Evolutionary conservation across 2,113 vertebrate genomes (phyloP).

Genomic region (Neogale vison): DNA sequence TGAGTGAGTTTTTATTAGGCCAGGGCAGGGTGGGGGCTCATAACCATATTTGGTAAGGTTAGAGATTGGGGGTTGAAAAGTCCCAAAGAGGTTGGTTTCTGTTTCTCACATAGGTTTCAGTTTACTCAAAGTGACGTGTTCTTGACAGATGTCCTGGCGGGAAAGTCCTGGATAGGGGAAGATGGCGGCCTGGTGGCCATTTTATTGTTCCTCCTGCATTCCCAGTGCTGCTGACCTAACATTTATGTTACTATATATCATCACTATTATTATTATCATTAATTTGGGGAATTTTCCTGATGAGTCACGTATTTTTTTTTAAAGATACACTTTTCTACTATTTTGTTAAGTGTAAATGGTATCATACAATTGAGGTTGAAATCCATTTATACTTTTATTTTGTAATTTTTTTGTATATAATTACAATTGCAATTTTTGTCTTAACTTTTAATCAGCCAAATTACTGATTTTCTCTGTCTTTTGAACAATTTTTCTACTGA

Average conservation of each 20-base stretch:
- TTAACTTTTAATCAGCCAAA: neutral
- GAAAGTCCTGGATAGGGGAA: too few relatives aligned
- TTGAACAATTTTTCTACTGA: neutral
- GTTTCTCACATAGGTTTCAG: too few relatives aligned
- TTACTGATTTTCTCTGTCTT: neutral
- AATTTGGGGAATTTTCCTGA: neutral
- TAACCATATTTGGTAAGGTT: too few relatives aligned
- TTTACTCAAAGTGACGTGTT: too few relatives aligned
- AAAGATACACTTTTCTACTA: neutral
- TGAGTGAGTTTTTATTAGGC: too few relatives aligned
- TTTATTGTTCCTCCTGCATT: too few relatives aligned
- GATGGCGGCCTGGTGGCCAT: too few relatives aligned
- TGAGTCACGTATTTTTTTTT: neutral
- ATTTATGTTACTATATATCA: neutral
- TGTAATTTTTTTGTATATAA: neutral
- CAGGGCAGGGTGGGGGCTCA: too few relatives aligned
- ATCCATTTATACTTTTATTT: neutral
- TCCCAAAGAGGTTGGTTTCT: too few relatives aligned
- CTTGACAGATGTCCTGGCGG: too few relatives aligned
- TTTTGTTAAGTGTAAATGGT: neutral
- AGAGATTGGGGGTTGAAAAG: too few relatives aligned
- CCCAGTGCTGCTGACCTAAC: too few relatives aligned
- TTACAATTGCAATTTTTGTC: neutral
- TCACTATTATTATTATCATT: neutral
- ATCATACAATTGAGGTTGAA: neutral